phyloP scores from a whole-genome alignment of 2,113 vertebrate genomes.

The Caranx melampygus region DNA sequence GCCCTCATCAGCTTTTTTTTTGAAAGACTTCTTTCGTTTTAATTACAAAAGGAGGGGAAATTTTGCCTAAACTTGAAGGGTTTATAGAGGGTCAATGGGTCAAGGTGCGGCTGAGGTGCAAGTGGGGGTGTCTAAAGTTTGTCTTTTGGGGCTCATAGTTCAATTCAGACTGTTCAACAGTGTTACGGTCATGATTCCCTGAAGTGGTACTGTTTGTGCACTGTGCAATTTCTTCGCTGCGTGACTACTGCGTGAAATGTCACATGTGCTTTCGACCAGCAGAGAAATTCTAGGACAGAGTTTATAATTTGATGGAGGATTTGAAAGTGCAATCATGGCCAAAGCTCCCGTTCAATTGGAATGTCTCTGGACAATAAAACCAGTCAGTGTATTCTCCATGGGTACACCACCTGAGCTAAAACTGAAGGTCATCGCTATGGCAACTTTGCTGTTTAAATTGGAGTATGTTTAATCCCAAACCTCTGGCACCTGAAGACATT shows the following conservation, averaged over 20 bases:
- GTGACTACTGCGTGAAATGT: constrained; percentile 39
- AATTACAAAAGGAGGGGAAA: constrained; percentile 55
- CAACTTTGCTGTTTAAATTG: constrained; percentile 79
- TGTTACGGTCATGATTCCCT: constrained; percentile 41
- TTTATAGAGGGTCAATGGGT: constrained; percentile 23
- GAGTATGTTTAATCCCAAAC: constrained; percentile 81
- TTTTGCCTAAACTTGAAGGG: constrained; percentile 30
- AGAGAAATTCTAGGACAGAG: constrained; percentile 22
- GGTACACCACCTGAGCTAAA: constrained; percentile 50
- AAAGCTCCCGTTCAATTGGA: constrained; percentile 31
- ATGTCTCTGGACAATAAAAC: constrained; percentile 62
- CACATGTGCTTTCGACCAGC: constrained; percentile 21
- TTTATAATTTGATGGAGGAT: constrained; percentile 63
- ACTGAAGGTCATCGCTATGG: constrained; percentile 83
- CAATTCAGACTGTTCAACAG: constrained; percentile 58
- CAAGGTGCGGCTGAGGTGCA: constrained; percentile 35
- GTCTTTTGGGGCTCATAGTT: constrained; percentile 52
- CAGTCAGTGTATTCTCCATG: constrained; percentile 38
- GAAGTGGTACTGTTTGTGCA: constrained; percentile 21
- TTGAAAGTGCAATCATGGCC: constrained; percentile 62
- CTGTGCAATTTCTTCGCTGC: not conserved
- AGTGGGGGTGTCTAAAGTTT: constrained; percentile 49
- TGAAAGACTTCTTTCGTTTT: constrained; percentile 61
- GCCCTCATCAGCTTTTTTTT: constrained; percentile 65
- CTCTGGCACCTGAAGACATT: constrained; percentile 81